Evolutionary conservation across 2,113 vertebrate species (phyloP).

Genomic region (Chamaea fasciata): DNA sequence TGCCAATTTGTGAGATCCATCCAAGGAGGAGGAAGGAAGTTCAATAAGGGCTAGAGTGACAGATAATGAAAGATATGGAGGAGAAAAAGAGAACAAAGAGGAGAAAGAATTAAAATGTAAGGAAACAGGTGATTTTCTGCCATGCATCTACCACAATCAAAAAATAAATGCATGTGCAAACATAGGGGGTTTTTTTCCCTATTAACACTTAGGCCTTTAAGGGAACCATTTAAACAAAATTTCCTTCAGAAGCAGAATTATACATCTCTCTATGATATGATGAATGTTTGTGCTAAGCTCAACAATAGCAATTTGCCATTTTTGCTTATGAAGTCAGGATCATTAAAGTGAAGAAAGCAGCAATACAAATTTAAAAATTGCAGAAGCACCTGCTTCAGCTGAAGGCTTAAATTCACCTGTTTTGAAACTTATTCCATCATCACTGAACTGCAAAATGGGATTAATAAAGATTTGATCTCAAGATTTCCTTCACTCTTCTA

Average conservation of each 20-base stretch:
- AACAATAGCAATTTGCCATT: background rate
- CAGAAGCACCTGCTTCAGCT: background rate
- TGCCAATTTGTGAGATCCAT: conserved; percentile 69
- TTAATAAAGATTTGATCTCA: background rate
- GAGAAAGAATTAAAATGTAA: conserved; percentile 1
- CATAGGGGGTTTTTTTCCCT: background rate
- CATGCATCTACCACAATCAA: background rate
- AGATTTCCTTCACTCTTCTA: background rate
- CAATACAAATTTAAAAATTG: background rate
- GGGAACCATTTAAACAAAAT: background rate
- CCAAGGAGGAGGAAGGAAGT: conserved; percentile 73
- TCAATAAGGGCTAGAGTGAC: conserved; percentile 57
- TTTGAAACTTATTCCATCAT: background rate
- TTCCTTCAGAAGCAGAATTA: background rate
- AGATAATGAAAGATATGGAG: background rate
- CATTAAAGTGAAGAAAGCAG: background rate
- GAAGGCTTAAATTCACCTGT: background rate
- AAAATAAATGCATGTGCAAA: background rate
- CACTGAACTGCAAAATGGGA: background rate
- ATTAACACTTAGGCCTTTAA: background rate
- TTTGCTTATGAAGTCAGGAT: background rate
- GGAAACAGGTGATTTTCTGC: background rate
- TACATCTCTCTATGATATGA: background rate
- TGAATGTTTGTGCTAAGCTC: background rate
- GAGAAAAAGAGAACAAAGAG: background rate